Evolutionary conservation across 1,140 invertebrate species (phyloP).

Genomic region (Pogonognathellus flavescens): DNA sequence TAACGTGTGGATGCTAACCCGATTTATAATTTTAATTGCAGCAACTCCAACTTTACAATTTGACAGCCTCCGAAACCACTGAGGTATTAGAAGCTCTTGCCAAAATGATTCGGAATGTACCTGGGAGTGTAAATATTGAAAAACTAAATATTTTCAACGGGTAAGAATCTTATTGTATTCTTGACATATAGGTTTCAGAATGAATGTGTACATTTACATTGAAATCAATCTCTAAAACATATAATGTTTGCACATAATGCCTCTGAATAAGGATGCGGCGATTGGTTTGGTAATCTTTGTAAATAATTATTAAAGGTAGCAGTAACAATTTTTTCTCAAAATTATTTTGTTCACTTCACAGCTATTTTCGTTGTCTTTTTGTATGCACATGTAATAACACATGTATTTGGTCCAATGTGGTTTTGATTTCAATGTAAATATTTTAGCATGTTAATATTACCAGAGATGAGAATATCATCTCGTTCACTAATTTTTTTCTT

Average conservation of each 20-base stretch:
- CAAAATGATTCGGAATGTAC: background rate
- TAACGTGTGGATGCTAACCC: background rate
- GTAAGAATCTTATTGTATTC: conserved; percentile 6
- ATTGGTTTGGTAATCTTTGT: conserved; percentile 38
- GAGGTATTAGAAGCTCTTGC: conserved; percentile 39
- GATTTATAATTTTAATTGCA: background rate
- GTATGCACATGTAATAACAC: background rate
- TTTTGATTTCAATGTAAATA: too few species aligned
- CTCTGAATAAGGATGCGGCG: conserved; percentile 40
- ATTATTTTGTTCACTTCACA: background rate
- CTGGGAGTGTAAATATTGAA: conserved; percentile 15
- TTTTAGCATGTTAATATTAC: too few species aligned
- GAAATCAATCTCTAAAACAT: background rate
- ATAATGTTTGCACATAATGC: conserved; percentile 32
- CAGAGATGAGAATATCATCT: too few species aligned
- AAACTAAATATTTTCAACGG: conserved; percentile 59
- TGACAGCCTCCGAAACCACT: background rate
- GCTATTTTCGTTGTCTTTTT: background rate
- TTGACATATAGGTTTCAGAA: background rate
- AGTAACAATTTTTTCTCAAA: background rate
- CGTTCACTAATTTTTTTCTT: too few species aligned
- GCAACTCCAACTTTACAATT: conserved; percentile 46
- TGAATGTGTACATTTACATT: background rate
- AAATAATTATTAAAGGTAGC: conserved; percentile 14
- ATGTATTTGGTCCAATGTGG: background rate